Conservation (phyloP, 1,140 invertebrate genomes). For the Drosophila nannoptera region DNA sequence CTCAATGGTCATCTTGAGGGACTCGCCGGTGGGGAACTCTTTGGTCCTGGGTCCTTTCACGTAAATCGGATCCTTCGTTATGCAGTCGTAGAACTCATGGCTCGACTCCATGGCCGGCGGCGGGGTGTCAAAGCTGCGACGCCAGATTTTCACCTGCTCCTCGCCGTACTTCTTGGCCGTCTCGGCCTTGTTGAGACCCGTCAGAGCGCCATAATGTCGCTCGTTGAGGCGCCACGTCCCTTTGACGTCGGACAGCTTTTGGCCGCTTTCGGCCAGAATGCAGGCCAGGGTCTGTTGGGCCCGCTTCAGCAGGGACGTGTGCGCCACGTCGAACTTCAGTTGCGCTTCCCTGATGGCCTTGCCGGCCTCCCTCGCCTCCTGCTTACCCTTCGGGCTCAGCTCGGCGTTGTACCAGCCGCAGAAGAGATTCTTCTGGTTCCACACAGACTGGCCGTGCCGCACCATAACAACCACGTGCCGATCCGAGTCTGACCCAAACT, state of each 20-base stretch:
- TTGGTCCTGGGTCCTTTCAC: slow-evolving; percentile 85
- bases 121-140: slow-evolving; percentile 94
- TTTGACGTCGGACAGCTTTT: slow-evolving; percentile 85
- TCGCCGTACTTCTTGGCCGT: slow-evolving; percentile 97
- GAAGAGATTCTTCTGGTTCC: slow-evolving; percentile 96
- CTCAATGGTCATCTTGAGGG: slow-evolving; percentile 93
- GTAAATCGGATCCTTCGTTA: slow-evolving; percentile 90
- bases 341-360: slow-evolving; percentile 90
- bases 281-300: slow-evolving; percentile 91
- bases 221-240: slow-evolving; percentile 96
- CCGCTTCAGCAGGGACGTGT: slow-evolving; percentile 93
- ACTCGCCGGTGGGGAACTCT: slow-evolving; percentile 95
- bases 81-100: slow-evolving; percentile 90
- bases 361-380: slow-evolving; percentile 88
- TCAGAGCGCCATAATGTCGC: slow-evolving; percentile 95
- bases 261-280: slow-evolving; percentile 88
- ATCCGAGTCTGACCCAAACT: background rate
- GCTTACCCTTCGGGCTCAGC: slow-evolving; percentile 89
- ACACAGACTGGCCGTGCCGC: slow-evolving; percentile 96
- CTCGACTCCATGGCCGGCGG: slow-evolving; percentile 92
- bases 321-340: slow-evolving; percentile 92
- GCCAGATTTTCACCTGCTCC: slow-evolving; percentile 95
- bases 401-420: slow-evolving; percentile 95
- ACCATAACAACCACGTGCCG: slow-evolving; percentile 87
- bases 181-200: slow-evolving; percentile 96